Evolutionary conservation across 2,113 vertebrate species (phyloP), one percentile per base, ranked within the genome.

Genomic region (Aix galericulata): DNA sequence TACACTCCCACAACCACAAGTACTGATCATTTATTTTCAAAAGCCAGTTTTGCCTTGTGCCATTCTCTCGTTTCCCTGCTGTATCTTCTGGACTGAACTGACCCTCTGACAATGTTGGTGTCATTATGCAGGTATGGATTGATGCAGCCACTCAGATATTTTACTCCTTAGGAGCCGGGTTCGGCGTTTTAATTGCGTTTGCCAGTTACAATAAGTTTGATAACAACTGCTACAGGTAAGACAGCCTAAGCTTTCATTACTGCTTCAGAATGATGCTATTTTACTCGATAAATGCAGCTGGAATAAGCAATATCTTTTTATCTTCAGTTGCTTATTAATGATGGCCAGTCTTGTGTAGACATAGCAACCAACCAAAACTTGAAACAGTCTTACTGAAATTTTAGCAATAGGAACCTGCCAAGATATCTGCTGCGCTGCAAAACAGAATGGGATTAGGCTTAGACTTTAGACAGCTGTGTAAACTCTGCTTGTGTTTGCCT

Each of bases 151-250:
- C 99, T 25, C 99, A 99, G 97, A 99, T 99, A 95, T 99, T 99
- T 96, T 99, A 99, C 96, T 99, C 99, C 29, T 95, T 99, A 82
- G 99, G 99, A 87, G 99, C 99, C 17, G 99, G 99, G 23, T 99
- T 99, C 94, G 99, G 99, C 3, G 99, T 99, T 86, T 97, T 99
- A 89, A 99, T 99, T 93, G 99, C 99, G 13, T 99, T 99, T 98
- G 99, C 99, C 94, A 99, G 99, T 97, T 99, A 99, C 96, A 99
- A 99, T 96, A 99, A 99, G 96, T 99, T 99, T 95, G 98, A 99
- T 98, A 99, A 99, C 98, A 99, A 99, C 95, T 99, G 99, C 93
- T 99, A 99, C 98, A 99, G 99, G 99, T 99, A 97, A 97, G 98
- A 84, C 4, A 89, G 15, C 18, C 48, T 44, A 17, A 86, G 89